Evolutionary conservation across 2,888 invertebrate genomes (phyloP).

Genomic region (Mythimna ferrago): DNA sequence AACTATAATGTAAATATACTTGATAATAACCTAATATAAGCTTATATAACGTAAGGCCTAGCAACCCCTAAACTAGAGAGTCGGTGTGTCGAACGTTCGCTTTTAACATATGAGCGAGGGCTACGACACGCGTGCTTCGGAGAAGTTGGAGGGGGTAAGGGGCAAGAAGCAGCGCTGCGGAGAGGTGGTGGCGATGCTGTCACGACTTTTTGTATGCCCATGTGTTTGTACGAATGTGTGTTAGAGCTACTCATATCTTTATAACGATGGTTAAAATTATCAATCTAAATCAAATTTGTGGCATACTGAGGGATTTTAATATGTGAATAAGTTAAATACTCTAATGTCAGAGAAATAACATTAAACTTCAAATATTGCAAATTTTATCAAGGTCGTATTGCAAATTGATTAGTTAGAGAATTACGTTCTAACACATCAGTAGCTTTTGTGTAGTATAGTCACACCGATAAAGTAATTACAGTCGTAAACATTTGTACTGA

Average conservation of each 20-base stretch:
- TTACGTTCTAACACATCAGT: conserved; percentile 1
- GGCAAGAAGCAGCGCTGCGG: conserved; percentile 62
- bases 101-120: conserved; percentile 87
- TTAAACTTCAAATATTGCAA: background rate
- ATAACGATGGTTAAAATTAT: background rate
- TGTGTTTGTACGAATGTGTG: conserved; percentile 3
- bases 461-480: conserved; percentile 19
- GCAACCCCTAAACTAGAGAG: conserved; percentile 85
- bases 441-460: conserved; percentile 2
- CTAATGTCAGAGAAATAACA: background rate
- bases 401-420: background rate
- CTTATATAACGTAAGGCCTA: conserved; percentile 85
- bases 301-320: background rate
- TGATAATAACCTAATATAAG: conserved; percentile 83
- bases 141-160: conserved; percentile 37
- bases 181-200: conserved; percentile 23
- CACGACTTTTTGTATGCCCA: conserved; percentile 11
- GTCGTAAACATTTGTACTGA: conserved; percentile 48
- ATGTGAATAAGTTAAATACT: background rate
- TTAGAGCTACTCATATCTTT: conserved; percentile 1
- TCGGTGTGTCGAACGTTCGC: conserved; percentile 81
- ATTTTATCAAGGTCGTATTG: background rate
- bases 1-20: conserved; percentile 83
- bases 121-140: conserved; percentile 73
- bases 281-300: background rate